A percentile compares a stretch with the other conserved stretches of the same genome.
Conservation (phyloP, 2,113 vertebrate genomes). For the Gadus macrocephalus region DNA sequence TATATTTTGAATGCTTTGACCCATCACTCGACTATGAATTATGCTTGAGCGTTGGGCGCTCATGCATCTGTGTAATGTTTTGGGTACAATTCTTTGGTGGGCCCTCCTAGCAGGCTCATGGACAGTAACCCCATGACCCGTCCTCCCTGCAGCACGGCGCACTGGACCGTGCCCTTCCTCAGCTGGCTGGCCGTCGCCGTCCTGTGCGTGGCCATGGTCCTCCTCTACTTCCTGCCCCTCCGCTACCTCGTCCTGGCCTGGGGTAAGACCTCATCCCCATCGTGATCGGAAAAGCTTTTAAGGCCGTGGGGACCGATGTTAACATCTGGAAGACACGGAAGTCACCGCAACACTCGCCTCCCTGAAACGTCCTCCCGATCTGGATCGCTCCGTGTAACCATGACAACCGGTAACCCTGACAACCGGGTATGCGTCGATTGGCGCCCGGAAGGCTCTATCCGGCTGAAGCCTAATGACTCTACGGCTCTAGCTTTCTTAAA, state of each 20-base stretch:
- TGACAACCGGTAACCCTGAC: too few relatives aligned
- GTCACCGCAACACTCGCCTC: background rate
- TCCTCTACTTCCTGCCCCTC: conserved; percentile 89
- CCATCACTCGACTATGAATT: too few relatives aligned
- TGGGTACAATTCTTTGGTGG: background rate
- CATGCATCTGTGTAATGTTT: background rate
- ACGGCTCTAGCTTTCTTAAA: too few relatives aligned
- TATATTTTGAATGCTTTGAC: too few relatives aligned
- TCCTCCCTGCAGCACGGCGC: conserved; percentile 76
- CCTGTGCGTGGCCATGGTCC: conserved; percentile 74
- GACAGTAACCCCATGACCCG: background rate
- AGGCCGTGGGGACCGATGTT: too few relatives aligned
- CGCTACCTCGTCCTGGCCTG: conserved; percentile 90
- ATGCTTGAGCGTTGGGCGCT: too few relatives aligned
- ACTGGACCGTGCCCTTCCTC: conserved; percentile 94
- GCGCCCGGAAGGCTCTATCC: too few relatives aligned
- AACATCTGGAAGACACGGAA: too few relatives aligned
- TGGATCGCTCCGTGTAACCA: too few relatives aligned
- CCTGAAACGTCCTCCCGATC: too few relatives aligned
- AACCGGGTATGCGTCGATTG: too few relatives aligned
- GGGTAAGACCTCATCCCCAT: conserved; percentile 74
- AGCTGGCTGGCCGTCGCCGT: conserved; percentile 86
- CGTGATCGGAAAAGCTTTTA: conserved; percentile 10
- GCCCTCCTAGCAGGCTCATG: background rate
- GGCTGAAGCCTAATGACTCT: too few relatives aligned